Percentiles rank a stretch among this genome's conserved stretches.
Evolutionary conservation across 2,113 vertebrate species (phyloP).

Genomic region (Panthera leo): DNA sequence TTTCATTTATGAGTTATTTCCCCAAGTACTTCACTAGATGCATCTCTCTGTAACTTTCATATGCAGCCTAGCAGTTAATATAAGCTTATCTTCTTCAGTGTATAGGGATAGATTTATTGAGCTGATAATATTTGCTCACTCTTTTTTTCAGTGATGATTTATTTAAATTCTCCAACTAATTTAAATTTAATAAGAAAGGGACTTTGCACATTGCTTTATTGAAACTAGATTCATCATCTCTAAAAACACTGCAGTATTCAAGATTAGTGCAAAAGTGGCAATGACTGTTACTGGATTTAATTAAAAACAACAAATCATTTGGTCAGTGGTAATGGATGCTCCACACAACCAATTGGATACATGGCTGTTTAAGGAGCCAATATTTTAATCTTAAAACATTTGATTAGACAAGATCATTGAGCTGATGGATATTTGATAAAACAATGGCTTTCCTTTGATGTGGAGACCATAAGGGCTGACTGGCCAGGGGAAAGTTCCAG

Average conservation of each 20-base stretch:
- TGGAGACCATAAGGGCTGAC: background rate
- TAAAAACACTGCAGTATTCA: background rate
- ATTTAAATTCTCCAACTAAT: slow-evolving; percentile 68
- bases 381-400: slow-evolving; percentile 29
- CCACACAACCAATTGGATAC: background rate
- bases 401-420: background rate
- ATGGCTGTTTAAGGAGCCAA: slow-evolving; percentile 21
- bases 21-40: background rate
- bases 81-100: background rate
- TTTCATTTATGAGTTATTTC: slow-evolving; percentile 6
- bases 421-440: background rate
- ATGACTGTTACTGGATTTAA: slow-evolving; percentile 62
- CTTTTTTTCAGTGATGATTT: slow-evolving; percentile 61
- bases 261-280: slow-evolving; percentile 51
- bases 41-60: background rate
- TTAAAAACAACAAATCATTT: slow-evolving; percentile 76
- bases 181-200: slow-evolving; percentile 77
- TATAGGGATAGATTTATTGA: slow-evolving; percentile 37
- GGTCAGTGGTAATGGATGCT: slow-evolving; percentile 11
- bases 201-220: background rate
- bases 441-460: background rate
- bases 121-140: slow-evolving; percentile 47
- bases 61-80: background rate
- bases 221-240: slow-evolving; percentile 64
- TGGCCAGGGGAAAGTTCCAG: background rate